These are phyloP conservation scores for Athripsodes cinereus DNA, from an alignment of 2,888 invertebrate species.

Conservation along the genomic window DNA sequence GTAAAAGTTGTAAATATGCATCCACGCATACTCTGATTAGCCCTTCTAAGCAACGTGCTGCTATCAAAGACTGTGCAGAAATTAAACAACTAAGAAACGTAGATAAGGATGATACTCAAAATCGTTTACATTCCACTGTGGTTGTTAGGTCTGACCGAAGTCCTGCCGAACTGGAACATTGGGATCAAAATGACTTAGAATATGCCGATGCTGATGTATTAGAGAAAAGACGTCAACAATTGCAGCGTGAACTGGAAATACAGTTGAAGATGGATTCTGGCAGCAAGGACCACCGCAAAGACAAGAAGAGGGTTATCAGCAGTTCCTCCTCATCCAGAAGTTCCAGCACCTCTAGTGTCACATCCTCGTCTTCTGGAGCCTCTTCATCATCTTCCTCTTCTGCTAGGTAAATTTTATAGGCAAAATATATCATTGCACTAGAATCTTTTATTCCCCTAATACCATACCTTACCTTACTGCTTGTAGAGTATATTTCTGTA, in stretches of 20 bases:
- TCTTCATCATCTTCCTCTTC: constrained; percentile 43
- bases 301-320: constrained; percentile 61
- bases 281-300: constrained; percentile 61
- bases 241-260: constrained; percentile 71
- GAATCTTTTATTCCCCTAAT: no score
- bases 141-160: constrained; percentile 52
- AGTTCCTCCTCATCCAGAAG: constrained; percentile 64
- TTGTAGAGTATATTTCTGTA: no score
- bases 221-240: constrained; percentile 66
- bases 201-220: constrained; percentile 75
- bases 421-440: no score
- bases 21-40: constrained; percentile 67
- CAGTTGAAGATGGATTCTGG: constrained; percentile 70
- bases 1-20: constrained; percentile 72
- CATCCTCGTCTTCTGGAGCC: constrained; percentile 60
- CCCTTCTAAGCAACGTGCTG: constrained; percentile 65
- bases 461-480: no score
- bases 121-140: constrained; percentile 56
- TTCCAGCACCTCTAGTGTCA: constrained; percentile 58
- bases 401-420: not conserved
- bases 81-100: constrained; percentile 26
- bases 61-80: constrained; percentile 53
- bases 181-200: constrained; percentile 74
- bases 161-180: constrained; percentile 63
- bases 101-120: constrained; percentile 56